Conservation (phyloP, 2,888 invertebrate species). For the Auanema freiburgensis region DNA sequence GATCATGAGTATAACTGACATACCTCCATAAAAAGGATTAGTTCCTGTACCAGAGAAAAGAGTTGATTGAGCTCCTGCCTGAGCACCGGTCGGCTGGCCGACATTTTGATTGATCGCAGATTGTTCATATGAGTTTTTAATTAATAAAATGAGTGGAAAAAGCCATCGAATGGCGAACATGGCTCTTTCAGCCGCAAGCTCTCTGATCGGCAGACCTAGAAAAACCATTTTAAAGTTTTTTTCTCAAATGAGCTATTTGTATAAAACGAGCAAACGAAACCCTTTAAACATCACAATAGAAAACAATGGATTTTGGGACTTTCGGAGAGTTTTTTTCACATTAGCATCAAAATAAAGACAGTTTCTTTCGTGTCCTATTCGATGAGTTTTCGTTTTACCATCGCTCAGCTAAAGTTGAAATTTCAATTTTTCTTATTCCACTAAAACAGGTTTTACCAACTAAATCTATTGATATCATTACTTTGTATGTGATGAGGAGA, state of each 20-base stretch:
- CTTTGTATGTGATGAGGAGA: neutral
- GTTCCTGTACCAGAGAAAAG: constrained; percentile 54
- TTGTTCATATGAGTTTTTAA: neutral
- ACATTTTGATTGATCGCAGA: constrained; percentile 30
- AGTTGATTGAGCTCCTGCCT: constrained; percentile 9
- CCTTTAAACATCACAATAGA: neutral
- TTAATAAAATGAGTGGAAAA: neutral
- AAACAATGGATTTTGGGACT: neutral
- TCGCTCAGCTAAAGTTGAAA: neutral
- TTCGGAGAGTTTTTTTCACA: neutral
- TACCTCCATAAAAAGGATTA: constrained; percentile 60
- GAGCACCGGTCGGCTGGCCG: constrained; percentile 25
- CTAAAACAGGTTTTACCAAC: too few species aligned
- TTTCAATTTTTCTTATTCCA: too few species aligned
- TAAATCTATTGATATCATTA: too few species aligned
- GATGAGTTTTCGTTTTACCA: neutral
- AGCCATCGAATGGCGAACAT: neutral
- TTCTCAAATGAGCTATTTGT: neutral
- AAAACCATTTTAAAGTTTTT: neutral
- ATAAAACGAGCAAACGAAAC: constrained; percentile 1
- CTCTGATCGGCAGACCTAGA: too few species aligned
- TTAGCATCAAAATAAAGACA: too few species aligned
- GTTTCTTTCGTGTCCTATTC: neutral
- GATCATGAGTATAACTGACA: neutral
- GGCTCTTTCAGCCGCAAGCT: neutral